Conservation (phyloP, 2,113 vertebrate genomes). For the Gavialis gangeticus region DNA sequence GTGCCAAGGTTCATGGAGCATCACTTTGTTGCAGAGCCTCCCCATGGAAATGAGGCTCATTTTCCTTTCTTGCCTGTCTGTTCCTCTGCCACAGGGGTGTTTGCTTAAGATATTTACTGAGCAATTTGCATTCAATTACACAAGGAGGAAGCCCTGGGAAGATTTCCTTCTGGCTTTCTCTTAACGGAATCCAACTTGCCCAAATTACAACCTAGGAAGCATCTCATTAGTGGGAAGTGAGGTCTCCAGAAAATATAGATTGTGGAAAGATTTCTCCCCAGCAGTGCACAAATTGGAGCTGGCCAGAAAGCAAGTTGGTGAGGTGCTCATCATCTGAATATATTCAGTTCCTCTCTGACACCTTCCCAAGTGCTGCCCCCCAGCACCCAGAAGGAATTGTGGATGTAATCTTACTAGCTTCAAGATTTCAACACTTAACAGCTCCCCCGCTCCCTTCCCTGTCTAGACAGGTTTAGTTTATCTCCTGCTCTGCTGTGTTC, state of each 20-base stretch:
- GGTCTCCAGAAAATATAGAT: constrained; percentile 30
- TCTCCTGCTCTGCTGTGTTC: not conserved
- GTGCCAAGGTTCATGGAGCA: not conserved
- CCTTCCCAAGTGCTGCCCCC: not conserved
- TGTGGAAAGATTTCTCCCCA: not conserved
- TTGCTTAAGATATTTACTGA: constrained; percentile 12
- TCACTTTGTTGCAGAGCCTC: not conserved
- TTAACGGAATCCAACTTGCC: constrained; percentile 30
- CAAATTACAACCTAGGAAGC: constrained; percentile 53
- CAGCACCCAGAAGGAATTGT: not conserved
- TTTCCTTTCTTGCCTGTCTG: not conserved
- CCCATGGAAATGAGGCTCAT: not conserved
- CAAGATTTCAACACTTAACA: not conserved
- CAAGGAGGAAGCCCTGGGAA: constrained; percentile 23
- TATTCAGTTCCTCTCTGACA: not conserved
- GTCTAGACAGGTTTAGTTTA: not conserved
- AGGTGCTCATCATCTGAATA: not conserved
- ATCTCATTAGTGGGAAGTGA: constrained; percentile 53
- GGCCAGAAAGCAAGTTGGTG: accelerated
- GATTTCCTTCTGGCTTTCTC: constrained; percentile 58
- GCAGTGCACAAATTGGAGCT: not conserved
- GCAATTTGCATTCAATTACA: constrained; percentile 45
- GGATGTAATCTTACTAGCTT: not conserved
- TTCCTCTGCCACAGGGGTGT: not conserved
- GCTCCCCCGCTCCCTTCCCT: not conserved